A percentile compares a stretch with the other conserved stretches of the same genome.
Evolutionary conservation across 1,140 invertebrate species (phyloP).

Genomic region (Eurytemora carolleeae): DNA sequence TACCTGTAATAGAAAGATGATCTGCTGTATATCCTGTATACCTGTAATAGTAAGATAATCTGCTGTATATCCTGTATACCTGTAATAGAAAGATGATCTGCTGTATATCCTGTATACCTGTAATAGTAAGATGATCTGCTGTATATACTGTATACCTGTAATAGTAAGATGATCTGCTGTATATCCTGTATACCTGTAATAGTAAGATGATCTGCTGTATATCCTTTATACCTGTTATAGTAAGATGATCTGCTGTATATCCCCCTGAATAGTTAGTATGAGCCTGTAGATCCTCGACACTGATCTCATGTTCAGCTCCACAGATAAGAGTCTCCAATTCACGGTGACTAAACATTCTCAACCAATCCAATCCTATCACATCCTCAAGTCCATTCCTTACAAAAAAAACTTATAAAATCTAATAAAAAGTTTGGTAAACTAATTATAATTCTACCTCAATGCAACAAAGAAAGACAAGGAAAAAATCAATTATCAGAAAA

Average conservation of each 20-base stretch:
- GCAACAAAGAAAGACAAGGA: slow-evolving; percentile 4
- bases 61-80: no score
- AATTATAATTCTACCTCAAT: neutral
- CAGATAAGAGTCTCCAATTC: slow-evolving; percentile 86
- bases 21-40: no score
- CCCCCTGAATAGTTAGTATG: slow-evolving; percentile 57
- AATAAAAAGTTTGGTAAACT: neutral
- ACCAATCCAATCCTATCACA: slow-evolving; percentile 71
- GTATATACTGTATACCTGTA: no score
- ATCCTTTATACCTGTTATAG: no score
- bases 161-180: no score
- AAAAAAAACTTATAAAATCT: slow-evolving; percentile 8
- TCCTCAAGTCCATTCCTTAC: slow-evolving; percentile 49
- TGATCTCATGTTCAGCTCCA: slow-evolving; percentile 73
- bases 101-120: no score
- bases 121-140: no score
- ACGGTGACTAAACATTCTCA: slow-evolving; percentile 81
- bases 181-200: no score
- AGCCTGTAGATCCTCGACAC: slow-evolving; percentile 62
- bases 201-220: no score
- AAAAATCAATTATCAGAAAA: slow-evolving; percentile 6
- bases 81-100: no score
- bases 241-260: slow-evolving; percentile 3
- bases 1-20: no score
- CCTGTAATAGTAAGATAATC: no score